Conservation (phyloP, 1,140 invertebrate species). For the Dendrolimus punctatus region DNA sequence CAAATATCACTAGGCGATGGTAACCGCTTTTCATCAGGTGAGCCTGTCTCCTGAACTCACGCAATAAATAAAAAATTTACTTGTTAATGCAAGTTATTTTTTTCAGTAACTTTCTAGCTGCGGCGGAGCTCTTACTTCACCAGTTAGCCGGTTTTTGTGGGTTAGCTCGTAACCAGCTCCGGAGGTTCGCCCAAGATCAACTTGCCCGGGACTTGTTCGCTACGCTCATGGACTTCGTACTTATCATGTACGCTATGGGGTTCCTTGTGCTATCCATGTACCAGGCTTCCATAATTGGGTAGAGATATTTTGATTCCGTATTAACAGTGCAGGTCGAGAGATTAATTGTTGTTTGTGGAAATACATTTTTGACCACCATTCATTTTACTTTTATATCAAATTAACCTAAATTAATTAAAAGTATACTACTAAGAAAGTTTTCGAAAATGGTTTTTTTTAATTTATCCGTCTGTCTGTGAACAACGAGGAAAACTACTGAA, state of each 20-base stretch:
- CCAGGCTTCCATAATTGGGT: constrained; percentile 31
- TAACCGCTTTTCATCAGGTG: no score
- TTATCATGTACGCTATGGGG: constrained; percentile 42
- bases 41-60: not conserved
- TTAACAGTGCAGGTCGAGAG: constrained; percentile 1
- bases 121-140: constrained; percentile 24
- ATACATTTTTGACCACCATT: not conserved
- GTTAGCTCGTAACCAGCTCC: constrained; percentile 16
- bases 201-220: constrained; percentile 32
- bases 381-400: constrained; percentile 1
- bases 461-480: no score
- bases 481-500: no score
- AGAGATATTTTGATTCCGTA: constrained; percentile 1
- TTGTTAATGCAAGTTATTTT: constrained; percentile 1
- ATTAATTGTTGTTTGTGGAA: not conserved
- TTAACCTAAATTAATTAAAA: no score
- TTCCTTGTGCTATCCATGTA: constrained; percentile 47
- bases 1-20: no score
- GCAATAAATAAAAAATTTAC: not conserved
- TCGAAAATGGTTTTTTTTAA: no score
- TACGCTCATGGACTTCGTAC: constrained; percentile 35
- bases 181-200: constrained; percentile 24
- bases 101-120: constrained; percentile 31
- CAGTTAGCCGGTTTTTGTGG: constrained; percentile 19
- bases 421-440: no score